These are phyloP conservation scores for Anadara kagoshimensis DNA, from an alignment of 1,140 invertebrate species.

Conservation along the genomic window DNA sequence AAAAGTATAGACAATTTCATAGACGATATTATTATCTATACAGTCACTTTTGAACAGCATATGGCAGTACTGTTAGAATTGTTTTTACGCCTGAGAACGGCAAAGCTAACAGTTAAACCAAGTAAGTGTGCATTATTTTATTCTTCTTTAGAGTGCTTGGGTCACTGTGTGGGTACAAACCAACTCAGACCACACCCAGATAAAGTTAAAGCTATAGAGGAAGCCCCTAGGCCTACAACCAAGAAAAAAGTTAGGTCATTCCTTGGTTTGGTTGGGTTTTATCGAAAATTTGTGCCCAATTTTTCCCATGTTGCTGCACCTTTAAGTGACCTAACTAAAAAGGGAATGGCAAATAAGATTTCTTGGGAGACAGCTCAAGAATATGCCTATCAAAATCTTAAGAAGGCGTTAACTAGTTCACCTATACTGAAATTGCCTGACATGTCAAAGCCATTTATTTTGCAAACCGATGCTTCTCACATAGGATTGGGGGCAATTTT, in stretches of 20 bases:
- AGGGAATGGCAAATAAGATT: conserved; percentile 7
- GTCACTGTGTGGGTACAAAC: conserved; percentile 13
- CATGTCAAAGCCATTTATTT: conserved; percentile 61
- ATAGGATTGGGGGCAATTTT: conserved; percentile 44
- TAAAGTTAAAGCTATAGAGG: conserved; percentile 7
- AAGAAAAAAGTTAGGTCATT: conserved; percentile 58
- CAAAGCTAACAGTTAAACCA: conserved; percentile 23
- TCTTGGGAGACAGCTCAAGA: conserved; percentile 31
- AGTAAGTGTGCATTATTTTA: conserved; percentile 15
- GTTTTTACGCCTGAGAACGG: conserved; percentile 26
- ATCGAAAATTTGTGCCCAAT: conserved; percentile 68
- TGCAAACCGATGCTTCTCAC: conserved; percentile 60
- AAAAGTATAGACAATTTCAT: conserved; percentile 42
- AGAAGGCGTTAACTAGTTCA: conserved; percentile 21
- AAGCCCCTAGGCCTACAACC: conserved; percentile 2
- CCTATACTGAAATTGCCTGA: conserved; percentile 51
- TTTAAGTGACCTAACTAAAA: conserved; percentile 12
- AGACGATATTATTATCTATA: conserved; percentile 45
- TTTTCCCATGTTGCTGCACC: conserved; percentile 56
- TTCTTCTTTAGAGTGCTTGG: conserved; percentile 7
- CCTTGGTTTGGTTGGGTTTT: conserved; percentile 33
- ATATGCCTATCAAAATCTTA: conserved; percentile 24
- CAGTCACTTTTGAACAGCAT: conserved; percentile 28
- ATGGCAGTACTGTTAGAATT: conserved; percentile 10
- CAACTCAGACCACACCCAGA: background rate